Evolutionary conservation across 1,140 invertebrate species (phyloP), one percentile per base, ranked within the genome.

Genomic region (Druon quercuslanigerum): DNA sequence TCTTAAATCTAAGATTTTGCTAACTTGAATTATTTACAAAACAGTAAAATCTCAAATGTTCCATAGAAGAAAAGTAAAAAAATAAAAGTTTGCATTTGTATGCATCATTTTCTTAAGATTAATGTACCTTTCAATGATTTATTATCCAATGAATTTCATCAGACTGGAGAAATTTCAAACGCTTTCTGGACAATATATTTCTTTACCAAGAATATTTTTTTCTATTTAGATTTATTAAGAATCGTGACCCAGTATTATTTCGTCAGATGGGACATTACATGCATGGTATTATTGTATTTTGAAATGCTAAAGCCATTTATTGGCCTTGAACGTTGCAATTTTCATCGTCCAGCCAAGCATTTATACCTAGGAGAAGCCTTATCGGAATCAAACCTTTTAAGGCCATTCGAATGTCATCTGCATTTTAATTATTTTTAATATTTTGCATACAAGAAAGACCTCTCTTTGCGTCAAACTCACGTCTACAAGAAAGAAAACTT

Each of bases 161-260:
- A 40, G 40, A 40, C 8, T 40, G 6, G 40, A 40, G 8, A 40
- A 40, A 7, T 40, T 40, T 40, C 8, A 40, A 40, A 9, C 8
- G 40, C 40, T 6, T 40, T 9, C 40, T 40, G 8, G 40, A 5
- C 8, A 9, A 6, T 1, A 40, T 25, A 60, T 13, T 7, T 57
- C 17, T 57, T 19, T 14, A 25, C 25, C 56, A 57, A 57, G 56
- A 19, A 52, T n/a, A 0, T 52, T 57, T 57, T 20, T 17, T 57
- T 57, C 25, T 57, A 57, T 57, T 57, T 19, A 57, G 56, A 57
- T 57, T 57, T 57, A 19, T 57, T 25, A 25, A 57, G 56, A 57
- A 56, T 56, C 54, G 56, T 25, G 56, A 57, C 19, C 16, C 5
- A 57, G 54, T 20, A 57, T 20, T 60, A 25, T 33, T 60, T 25